Evolutionary conservation across 2,113 vertebrate genomes (phyloP), one percentile per base, ranked within the genome.

Genomic region (Centropus unirufus): DNA sequence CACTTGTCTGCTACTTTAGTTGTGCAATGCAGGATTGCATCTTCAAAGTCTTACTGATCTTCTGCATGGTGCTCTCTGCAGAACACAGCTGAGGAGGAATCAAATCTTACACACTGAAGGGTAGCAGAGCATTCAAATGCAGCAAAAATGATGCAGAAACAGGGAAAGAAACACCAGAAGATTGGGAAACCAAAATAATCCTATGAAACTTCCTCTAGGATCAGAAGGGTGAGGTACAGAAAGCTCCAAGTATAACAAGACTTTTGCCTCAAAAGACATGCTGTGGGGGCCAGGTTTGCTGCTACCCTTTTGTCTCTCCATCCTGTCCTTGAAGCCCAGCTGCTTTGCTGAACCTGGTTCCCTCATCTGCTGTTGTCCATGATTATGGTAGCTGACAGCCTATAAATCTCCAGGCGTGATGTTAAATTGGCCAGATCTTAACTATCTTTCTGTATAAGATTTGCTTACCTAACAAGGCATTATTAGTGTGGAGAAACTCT

Each of bases 1-100:
- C 85, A 84, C 80, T 92, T 68, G 78, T 95, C 95, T 76, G 70
- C 76, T 93, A 64, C 72, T 16, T n/a, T 79, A 42, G 67, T 22
- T 87, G 55, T 59, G 26, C 62, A 32, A 52, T 63, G 64, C 2
- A 3, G 66, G 22, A 54, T 77, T 85, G 85, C 69, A 87, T 91
- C 95, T 93, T 92, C 79, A 74, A 96, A 81, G 80, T 70, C 87
- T 54, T 14, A 5, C 40, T 54, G 40, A 69, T 80, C 77, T 66
- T n/a, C 63, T 57, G 52, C n/a, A 12, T 30, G 70, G 59, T 52
- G 54, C 15, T 76, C 61, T 87, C 62, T 36, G 46, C 63, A 62
- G 46, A 44, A 51, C 61, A 42, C 26, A 39, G 57, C 30, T 0
- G 2, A 82, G 58, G 30, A 62, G 36, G 75, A 79, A 58, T 62